Percentiles rank a stretch among this genome's conserved stretches.
Evolutionary conservation across 2,797 vertebrate species (phyloP).

Genomic region (Spinus olivaceus): DNA sequence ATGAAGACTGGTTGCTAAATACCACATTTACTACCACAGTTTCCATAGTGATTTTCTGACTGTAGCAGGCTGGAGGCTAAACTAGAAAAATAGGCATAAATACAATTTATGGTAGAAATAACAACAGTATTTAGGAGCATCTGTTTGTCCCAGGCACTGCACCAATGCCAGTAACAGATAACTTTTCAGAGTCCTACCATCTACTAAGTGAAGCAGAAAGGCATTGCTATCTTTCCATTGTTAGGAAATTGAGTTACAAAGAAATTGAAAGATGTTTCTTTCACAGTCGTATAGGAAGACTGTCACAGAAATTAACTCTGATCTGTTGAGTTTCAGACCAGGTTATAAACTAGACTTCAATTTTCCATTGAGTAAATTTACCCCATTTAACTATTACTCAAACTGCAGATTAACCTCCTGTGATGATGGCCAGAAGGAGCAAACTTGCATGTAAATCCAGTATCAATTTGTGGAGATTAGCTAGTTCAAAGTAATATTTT

Average conservation of each 20-base stretch:
- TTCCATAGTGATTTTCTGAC: conserved; percentile 49
- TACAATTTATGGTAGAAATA: conserved; percentile 28
- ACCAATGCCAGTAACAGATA: neutral
- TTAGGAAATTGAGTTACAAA: neutral
- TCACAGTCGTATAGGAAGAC: neutral
- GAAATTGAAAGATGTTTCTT: neutral
- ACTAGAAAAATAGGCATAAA: conserved; percentile 17
- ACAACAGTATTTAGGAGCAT: neutral
- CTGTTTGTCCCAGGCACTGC: neutral
- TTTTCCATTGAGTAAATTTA: neutral
- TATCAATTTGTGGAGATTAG: neutral
- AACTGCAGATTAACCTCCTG: neutral
- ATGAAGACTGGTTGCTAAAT: conserved; percentile 14
- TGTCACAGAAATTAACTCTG: neutral
- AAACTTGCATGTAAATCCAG: neutral
- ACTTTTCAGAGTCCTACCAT: neutral
- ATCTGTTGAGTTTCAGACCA: neutral
- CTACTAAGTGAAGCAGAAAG: neutral
- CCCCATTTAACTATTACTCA: neutral
- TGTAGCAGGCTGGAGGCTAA: neutral
- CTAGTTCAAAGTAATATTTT: neutral
- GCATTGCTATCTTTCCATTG: neutral
- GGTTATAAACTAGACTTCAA: neutral
- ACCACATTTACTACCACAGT: neutral
- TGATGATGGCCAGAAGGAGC: neutral